phyloP scores from a whole-genome alignment of 2,113 vertebrate genomes.

The Mus spicilegus region DNA sequence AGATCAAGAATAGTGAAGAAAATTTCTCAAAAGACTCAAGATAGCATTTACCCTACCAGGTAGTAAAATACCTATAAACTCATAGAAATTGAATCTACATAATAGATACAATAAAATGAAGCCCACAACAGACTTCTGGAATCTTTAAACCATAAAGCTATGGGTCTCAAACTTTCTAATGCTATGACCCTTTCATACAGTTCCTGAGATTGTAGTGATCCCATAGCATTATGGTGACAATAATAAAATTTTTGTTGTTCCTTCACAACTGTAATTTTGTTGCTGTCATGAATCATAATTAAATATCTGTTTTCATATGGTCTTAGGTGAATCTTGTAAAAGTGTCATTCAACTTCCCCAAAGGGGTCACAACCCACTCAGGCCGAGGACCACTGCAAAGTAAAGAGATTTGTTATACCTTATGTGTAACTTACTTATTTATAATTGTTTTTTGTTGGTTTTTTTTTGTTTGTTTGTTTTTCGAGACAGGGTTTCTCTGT shows the following conservation, averaged over 20 bases:
- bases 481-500: no score
- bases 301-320: neutral
- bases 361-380: neutral
- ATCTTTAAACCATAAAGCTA: neutral
- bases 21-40: neutral
- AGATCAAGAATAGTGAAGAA: neutral
- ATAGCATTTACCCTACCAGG: neutral
- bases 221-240: neutral
- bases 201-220: neutral
- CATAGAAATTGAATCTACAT: neutral
- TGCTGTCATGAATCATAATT: neutral
- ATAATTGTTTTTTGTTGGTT: no score
- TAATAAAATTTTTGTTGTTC: neutral
- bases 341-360: neutral
- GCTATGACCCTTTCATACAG: neutral
- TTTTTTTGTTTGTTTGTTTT: no score
- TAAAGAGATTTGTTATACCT: neutral
- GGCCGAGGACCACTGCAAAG: neutral
- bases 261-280: neutral
- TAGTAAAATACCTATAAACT: neutral
- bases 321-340: neutral
- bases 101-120: neutral
- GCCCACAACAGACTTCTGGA: neutral
- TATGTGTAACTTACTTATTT: neutral
- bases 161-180: neutral